Evolutionary conservation across 2,888 invertebrate species (phyloP), one percentile per base, ranked within the genome.

Genomic region (Thera britannica): DNA sequence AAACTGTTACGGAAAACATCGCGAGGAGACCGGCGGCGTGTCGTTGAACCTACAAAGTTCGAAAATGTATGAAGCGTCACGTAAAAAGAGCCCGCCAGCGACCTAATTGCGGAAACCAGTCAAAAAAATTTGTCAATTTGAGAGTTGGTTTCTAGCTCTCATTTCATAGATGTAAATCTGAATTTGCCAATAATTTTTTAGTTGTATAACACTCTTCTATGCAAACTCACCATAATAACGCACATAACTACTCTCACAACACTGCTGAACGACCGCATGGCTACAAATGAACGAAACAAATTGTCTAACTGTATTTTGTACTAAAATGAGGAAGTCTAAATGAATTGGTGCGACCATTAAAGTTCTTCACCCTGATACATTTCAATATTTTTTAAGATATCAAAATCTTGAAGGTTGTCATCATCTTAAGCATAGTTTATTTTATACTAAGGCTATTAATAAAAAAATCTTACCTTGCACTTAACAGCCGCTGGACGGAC

Each of bases 401-500:
- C 23, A 23, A 23, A 23, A 23, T 23, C 23, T 23, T 23, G 23
- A 23, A 23, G 23, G 23, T 23, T 23, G 23, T 23, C 23, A 23
- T 0, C 23, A 23, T 23, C 23, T 38, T 38, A 38, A 38, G 38
- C 38, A 5, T 38, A 4, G 38, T 38, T 38, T 3, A 46, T 46
- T 9, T 0, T 9, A 1, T 8, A 2, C 1, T 46, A 41, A 41
- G 41, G 6, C 44, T 7, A 7, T 2, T 7, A 6, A 51, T 51
- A 52, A 9, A 9, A 52, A 35, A 2, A 34, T 51, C 34, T 34
- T 49, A 93, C 93, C 90, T 93, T 93, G 81, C 77, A 89, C 76
- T 93, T 92, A 58, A 94, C 77, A 72, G 83, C 87, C 0, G 84
- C 84, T 0, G 94, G 94, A 71, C 93, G 94, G 4, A 94, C 81